Base-by-base conservation (phyloP, 2,113 vertebrate genomes). In the Abramis brama region DNA sequence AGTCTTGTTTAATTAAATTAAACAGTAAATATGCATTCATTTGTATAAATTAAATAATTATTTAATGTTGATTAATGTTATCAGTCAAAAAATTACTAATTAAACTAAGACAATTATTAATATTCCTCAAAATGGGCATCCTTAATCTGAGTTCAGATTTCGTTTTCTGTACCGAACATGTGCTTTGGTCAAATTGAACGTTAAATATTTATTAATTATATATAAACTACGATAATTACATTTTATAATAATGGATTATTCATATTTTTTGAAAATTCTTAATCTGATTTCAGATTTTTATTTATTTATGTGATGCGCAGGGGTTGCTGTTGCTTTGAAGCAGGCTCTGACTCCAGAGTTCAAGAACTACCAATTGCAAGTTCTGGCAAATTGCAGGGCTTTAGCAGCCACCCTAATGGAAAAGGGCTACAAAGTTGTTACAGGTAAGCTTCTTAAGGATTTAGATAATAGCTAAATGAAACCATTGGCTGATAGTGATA, bases 271-370 rank as follows among this genome's bases (percentile, higher is more conserved):
- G 0, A 5, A 6, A 55, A 2, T 57, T 57, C 55, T 2, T 82
- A 52, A 23, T 68, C 25, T 2, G n/a, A 23, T 6, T 30, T 9
- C 7, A 47, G 17, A 7, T 55, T 57, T 11, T 0, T 87, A 43
- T 23, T 64, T 43, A 6, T 19, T 81, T 81, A 33, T 47, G 52
- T 83, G 8, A 30, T 90, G 9, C 0, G 30, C 45, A 99, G 98
- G 98, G 77, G 95, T 99, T 0, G 97, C 97, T 0, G 98, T 99
- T 5, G 96, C 98, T 0, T 93, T 99, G 89, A 97, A 94, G 82
- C 98, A 99, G 91, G 96, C 97, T 85, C 93, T 97, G 94, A 97
- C 96, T 0, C 94, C 95, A 0, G 98, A 99, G 91, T 99, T 99
- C 75, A 96, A 94, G 86, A 86, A 92, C 8, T 99, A 99, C 82